These are phyloP conservation scores for Meda fulgida DNA, from an alignment of 2,797 vertebrate genomes.

Conservation along the genomic window DNA sequence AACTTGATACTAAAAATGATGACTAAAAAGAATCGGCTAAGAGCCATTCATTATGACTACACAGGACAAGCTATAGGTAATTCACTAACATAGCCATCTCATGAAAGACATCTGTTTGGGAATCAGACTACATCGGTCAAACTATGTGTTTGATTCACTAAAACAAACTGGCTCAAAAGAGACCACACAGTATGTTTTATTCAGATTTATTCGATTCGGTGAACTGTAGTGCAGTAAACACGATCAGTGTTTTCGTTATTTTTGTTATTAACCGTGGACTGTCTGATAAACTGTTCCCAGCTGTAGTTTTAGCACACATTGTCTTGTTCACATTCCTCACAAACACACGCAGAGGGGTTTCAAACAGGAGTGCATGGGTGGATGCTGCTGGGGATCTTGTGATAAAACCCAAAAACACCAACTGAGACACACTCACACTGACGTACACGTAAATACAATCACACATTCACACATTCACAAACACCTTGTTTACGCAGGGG, in stretches of 20 bases:
- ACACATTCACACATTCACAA: constrained; percentile 28
- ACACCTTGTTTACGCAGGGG: constrained; percentile 34
- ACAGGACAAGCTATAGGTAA: background rate
- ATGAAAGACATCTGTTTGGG: background rate
- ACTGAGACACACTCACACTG: constrained; percentile 1
- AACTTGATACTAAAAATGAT: too few species aligned
- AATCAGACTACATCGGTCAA: background rate
- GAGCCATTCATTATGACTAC: background rate
- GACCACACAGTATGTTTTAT: background rate
- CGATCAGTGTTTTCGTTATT: background rate
- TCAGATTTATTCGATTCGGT: background rate
- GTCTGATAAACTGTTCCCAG: background rate
- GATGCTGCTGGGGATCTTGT: constrained; percentile 26
- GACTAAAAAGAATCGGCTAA: background rate
- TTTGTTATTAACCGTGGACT: background rate
- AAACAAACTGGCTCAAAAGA: background rate
- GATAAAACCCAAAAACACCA: constrained; percentile 15
- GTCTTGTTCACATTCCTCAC: background rate
- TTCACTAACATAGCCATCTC: too few species aligned
- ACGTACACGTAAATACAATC: constrained; percentile 10
- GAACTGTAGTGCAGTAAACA: background rate
- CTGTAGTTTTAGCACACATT: background rate
- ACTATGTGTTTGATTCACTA: background rate
- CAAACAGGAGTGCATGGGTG: constrained; percentile 15
- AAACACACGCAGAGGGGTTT: background rate